Conservation (phyloP, 2,797 vertebrate species). For the Hapalemur alaotrensis region DNA sequence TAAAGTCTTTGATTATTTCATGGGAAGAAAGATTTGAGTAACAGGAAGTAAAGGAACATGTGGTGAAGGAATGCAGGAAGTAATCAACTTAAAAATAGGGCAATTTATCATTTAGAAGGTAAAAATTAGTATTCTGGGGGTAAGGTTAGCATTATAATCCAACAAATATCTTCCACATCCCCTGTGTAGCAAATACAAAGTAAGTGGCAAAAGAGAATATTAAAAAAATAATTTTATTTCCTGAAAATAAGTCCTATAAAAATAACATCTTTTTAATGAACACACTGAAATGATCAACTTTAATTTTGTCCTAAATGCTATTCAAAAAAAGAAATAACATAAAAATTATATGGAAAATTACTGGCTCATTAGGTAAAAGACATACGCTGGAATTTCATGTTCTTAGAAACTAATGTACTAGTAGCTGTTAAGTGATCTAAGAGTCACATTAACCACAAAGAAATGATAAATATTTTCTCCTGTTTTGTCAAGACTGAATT, state of each 20-base stretch:
- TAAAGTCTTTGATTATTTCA: neutral
- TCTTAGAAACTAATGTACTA: slow-evolving; percentile 14
- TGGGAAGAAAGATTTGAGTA: neutral
- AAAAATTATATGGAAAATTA: neutral
- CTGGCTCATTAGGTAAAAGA: slow-evolving; percentile 22
- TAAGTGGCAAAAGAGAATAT: neutral
- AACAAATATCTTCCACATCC: neutral
- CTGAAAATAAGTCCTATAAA: neutral
- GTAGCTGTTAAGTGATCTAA: neutral
- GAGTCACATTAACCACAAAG: neutral
- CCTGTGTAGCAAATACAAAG: slow-evolving; percentile 21
- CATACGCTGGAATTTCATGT: neutral
- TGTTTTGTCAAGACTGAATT: neutral
- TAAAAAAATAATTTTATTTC: neutral
- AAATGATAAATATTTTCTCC: neutral
- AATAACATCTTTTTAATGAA: slow-evolving; percentile 8
- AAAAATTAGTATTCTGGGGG: neutral
- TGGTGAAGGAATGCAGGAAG: neutral
- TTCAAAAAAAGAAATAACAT: neutral
- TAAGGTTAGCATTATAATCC: neutral
- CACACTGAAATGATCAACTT: neutral
- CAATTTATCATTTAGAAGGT: slow-evolving; percentile 19
- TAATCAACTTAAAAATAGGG: neutral
- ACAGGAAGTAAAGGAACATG: neutral
- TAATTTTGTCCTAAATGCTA: neutral